A percentile compares a stretch with the other conserved stretches of the same genome.
Evolutionary conservation across 2,113 vertebrate species (phyloP).

Genomic region (Cairina moschata): DNA sequence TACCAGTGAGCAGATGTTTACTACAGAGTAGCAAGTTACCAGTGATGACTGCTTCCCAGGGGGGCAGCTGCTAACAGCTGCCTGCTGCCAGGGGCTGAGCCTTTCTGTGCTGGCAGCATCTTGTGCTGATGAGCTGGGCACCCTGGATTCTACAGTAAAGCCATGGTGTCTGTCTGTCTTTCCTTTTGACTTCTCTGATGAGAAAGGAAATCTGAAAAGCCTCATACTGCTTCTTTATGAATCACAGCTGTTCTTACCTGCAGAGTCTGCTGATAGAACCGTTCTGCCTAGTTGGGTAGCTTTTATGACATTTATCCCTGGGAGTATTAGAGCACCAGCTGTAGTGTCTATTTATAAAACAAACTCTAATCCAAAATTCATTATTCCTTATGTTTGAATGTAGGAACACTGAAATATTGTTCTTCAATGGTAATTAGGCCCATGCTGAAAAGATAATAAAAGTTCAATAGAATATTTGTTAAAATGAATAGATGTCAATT

Average conservation of each 20-base stretch:
- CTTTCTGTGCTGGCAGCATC: neutral
- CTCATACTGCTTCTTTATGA: neutral
- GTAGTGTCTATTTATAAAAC: conserved; percentile 1
- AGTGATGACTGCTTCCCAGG: neutral
- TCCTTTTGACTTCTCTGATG: neutral
- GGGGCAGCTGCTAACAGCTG: neutral
- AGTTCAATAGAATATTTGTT: neutral
- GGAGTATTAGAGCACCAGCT: neutral
- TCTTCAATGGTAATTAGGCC: neutral
- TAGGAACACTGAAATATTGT: neutral
- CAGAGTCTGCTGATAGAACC: neutral
- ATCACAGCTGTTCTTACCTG: conserved; percentile 32
- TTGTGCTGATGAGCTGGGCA: neutral
- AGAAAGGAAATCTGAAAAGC: neutral
- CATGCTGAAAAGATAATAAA: neutral
- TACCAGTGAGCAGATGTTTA: neutral
- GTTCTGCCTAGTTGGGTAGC: neutral
- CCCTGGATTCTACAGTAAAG: neutral
- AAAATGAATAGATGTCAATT: neutral
- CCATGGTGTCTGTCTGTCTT: neutral
- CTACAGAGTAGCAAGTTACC: neutral
- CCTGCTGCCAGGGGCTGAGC: neutral
- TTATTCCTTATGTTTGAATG: neutral
- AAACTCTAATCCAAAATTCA: neutral
- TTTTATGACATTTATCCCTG: neutral